Conservation (phyloP, 2,888 invertebrate species). For the Cantharis rufa region DNA sequence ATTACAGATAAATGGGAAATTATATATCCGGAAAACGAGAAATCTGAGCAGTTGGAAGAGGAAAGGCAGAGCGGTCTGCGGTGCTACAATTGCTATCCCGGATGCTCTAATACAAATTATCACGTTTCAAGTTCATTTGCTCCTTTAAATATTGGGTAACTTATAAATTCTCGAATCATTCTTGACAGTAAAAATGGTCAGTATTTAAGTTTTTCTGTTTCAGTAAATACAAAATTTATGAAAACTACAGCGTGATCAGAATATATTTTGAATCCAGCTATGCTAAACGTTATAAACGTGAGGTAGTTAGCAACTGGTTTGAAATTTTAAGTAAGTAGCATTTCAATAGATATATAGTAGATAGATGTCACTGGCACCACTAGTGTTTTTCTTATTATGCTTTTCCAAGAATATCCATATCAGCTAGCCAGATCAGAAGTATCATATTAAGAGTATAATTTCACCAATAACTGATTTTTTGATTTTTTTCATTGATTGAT, state of each 20-base stretch:
- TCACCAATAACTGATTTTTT: too few species aligned
- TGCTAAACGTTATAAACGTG: constrained; percentile 5
- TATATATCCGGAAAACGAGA: not conserved
- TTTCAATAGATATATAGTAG: not conserved
- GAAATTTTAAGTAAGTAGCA: constrained; percentile 11
- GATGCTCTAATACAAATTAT: constrained; percentile 1
- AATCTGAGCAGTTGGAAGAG: not conserved
- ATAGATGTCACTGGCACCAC: not conserved
- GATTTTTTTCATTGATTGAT: too few species aligned
- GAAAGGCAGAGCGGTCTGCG: constrained; percentile 9
- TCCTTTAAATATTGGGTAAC: too few species aligned
- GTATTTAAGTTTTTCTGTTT: not conserved
- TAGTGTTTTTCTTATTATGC: too few species aligned
- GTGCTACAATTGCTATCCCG: constrained; percentile 4
- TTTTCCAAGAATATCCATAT: too few species aligned
- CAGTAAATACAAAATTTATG: not conserved
- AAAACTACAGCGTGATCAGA: constrained; percentile 4
- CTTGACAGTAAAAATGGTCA: not conserved
- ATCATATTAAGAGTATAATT: too few species aligned
- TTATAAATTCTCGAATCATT: too few species aligned
- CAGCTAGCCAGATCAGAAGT: too few species aligned
- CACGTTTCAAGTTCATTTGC: not conserved
- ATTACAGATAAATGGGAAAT: constrained; percentile 15
- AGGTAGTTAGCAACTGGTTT: constrained; percentile 13
- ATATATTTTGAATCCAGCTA: constrained; percentile 2